A percentile compares a stretch with the other conserved stretches of the same genome.
Evolutionary conservation across 2,797 vertebrate species (phyloP).

Genomic region (Setipinna tenuifilis): DNA sequence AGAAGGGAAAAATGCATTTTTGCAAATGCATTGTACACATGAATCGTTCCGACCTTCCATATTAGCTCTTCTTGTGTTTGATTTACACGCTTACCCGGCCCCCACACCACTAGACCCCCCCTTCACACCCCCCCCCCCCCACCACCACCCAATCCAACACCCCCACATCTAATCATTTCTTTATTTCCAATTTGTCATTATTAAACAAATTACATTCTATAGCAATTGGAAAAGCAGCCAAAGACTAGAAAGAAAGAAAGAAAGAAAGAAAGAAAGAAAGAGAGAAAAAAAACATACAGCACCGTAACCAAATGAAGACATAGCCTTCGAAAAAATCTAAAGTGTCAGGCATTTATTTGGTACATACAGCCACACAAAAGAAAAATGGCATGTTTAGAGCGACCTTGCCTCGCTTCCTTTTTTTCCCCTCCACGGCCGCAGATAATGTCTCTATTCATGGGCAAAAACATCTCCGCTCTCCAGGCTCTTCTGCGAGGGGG

Average conservation of each 20-base stretch:
- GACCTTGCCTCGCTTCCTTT: slow-evolving; percentile 40
- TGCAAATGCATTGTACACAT: not conserved
- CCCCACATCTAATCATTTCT: not conserved
- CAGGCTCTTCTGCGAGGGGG: slow-evolving; percentile 41
- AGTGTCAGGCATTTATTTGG: slow-evolving; percentile 40
- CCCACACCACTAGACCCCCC: not conserved
- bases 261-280: not conserved
- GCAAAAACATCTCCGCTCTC: slow-evolving; percentile 20
- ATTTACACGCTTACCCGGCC: not conserved
- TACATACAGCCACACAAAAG: slow-evolving; percentile 18
- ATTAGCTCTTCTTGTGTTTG: not conserved
- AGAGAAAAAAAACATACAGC: not conserved
- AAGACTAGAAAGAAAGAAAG: not conserved
- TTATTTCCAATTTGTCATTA: slow-evolving; percentile 21
- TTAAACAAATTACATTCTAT: not conserved
- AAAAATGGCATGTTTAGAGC: slow-evolving; percentile 35
- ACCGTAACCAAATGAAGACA: not conserved
- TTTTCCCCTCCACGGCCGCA: not conserved
- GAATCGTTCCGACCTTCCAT: not conserved
- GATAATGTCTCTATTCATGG: slow-evolving; percentile 43
- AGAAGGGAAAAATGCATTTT: not conserved
- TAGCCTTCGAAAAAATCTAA: slow-evolving; percentile 30
- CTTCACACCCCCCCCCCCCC: not conserved
- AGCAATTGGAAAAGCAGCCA: not conserved
- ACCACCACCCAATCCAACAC: not conserved